Percentiles rank a stretch among this genome's conserved stretches.
Conservation (phyloP, 1,140 invertebrate genomes). For the silkworm (Bombyx mori) region DNA sequence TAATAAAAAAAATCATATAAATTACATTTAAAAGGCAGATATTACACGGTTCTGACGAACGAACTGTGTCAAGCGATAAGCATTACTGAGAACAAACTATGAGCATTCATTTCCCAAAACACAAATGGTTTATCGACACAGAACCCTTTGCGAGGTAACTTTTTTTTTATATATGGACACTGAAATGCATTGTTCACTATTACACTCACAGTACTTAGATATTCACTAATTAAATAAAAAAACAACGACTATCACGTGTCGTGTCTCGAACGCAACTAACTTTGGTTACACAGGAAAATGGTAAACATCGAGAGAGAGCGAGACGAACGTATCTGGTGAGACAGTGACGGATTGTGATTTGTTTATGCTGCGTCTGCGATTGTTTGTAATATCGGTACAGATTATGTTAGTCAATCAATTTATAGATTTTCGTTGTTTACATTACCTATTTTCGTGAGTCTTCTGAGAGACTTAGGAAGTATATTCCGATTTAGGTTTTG, state of each 20-base stretch:
- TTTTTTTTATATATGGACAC: constrained; percentile 5
- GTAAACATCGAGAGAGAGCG: constrained; percentile 39
- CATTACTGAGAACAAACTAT: too few relatives aligned
- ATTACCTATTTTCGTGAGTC: too few relatives aligned
- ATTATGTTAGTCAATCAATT: constrained; percentile 10
- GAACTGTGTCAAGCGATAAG: too few relatives aligned
- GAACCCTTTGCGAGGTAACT: too few relatives aligned
- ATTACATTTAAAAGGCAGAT: too few relatives aligned
- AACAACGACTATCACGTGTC: constrained; percentile 26
- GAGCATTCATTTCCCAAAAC: too few relatives aligned
- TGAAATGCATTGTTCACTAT: constrained; percentile 16
- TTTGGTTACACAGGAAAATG: constrained; percentile 28
- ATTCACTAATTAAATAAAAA: constrained; percentile 10
- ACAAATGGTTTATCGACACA: too few relatives aligned
- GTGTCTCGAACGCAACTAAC: constrained; percentile 26
- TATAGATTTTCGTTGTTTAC: neutral
- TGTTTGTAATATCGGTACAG: constrained; percentile 23
- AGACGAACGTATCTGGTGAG: constrained; percentile 22
- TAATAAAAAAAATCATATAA: too few relatives aligned
- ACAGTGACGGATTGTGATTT: constrained; percentile 28
- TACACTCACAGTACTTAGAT: constrained; percentile 22
- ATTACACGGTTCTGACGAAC: too few relatives aligned
- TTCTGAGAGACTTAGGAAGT: constrained; percentile 10
- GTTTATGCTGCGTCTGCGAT: constrained; percentile 24
- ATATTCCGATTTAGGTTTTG: too few relatives aligned